phyloP scores from a whole-genome alignment of 2,797 vertebrate species.

The Fringilla coelebs region DNA sequence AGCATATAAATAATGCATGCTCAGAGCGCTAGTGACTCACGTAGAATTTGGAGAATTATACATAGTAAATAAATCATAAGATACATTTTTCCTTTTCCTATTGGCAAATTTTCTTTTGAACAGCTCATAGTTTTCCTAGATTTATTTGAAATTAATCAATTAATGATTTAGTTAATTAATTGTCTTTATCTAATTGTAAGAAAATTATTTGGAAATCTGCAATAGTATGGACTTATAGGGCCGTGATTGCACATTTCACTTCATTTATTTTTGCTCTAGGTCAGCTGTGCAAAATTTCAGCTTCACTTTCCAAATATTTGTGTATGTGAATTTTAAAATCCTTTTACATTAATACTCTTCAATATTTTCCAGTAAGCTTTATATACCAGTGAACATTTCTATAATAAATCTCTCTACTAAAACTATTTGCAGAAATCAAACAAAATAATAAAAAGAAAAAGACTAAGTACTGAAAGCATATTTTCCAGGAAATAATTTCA shows the following conservation, averaged over 20 bases:
- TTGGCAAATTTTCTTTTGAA: slow-evolving; percentile 2
- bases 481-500: neutral
- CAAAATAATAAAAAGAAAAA: neutral
- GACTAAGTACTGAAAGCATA: neutral
- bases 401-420: neutral
- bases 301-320: neutral
- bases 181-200: neutral
- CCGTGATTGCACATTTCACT: neutral
- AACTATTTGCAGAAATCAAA: neutral
- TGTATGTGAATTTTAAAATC: neutral
- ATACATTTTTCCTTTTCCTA: neutral
- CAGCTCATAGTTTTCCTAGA: neutral
- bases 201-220: neutral
- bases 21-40: neutral
- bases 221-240: neutral
- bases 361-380: neutral
- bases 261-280: neutral
- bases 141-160: neutral
- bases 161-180: neutral
- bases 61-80: neutral
- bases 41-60: neutral
- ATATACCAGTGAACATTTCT: neutral
- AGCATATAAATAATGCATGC: neutral
- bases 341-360: neutral
- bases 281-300: neutral